These are phyloP conservation scores for Mimachlamys varia DNA, from an alignment of 2,888 invertebrate genomes.

Conservation along the genomic window DNA sequence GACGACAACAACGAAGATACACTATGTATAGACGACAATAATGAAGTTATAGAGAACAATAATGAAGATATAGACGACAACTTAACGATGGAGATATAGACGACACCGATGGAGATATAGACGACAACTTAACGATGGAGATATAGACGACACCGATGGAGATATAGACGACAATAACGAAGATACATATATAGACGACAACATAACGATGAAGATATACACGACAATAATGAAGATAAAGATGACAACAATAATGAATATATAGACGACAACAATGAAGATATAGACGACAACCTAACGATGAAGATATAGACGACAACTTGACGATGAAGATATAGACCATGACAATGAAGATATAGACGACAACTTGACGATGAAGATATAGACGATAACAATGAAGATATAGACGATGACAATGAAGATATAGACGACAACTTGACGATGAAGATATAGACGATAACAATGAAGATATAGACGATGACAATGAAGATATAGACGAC, in stretches of 20 bases:
- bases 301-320: neutral
- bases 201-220: neutral
- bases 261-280: neutral
- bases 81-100: neutral
- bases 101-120: too few relatives aligned
- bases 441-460: neutral
- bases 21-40: neutral
- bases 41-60: neutral
- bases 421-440: neutral
- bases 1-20: neutral
- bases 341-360: neutral
- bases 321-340: neutral
- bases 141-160: neutral
- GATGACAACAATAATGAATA: neutral
- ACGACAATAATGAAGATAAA: neutral
- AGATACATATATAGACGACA: neutral
- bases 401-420: neutral
- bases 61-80: neutral
- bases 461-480: neutral
- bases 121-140: too few relatives aligned
- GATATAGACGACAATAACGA: neutral
- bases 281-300: neutral
- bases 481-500: neutral
- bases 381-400: neutral
- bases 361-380: neutral